phyloP scores from a whole-genome alignment of 2,888 invertebrate genomes.

The Monopis laevigella region DNA sequence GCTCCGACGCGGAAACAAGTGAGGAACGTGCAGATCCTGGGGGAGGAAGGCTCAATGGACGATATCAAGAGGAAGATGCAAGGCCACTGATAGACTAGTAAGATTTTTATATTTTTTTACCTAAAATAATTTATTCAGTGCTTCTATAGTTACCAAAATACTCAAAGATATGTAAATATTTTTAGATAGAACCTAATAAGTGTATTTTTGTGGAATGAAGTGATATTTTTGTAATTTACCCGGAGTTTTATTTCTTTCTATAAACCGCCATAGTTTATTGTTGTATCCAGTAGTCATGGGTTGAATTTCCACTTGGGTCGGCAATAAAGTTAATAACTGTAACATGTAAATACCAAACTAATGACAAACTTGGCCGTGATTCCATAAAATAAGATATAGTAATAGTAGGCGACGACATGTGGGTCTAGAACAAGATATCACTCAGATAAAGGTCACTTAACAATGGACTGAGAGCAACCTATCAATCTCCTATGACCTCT shows the following conservation, averaged over 20 bases:
- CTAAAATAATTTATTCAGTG: constrained; percentile 14
- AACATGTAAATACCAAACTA: too few relatives aligned
- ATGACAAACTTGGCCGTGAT: too few relatives aligned
- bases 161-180: constrained; percentile 42
- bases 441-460: too few relatives aligned
- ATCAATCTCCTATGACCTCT: too few relatives aligned
- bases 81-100: constrained; percentile 29
- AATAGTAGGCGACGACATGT: too few relatives aligned
- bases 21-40: constrained; percentile 77
- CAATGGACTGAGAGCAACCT: too few relatives aligned
- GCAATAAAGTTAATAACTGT: too few relatives aligned
- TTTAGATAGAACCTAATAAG: constrained; percentile 30
- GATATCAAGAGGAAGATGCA: constrained; percentile 37
- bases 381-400: too few relatives aligned
- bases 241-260: neutral
- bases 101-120: constrained; percentile 13
- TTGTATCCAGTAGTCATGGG: too few relatives aligned
- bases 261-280: too few relatives aligned
- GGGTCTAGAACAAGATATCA: too few relatives aligned
- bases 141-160: constrained; percentile 25
- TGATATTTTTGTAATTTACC: constrained; percentile 14
- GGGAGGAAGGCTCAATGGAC: constrained; percentile 65
- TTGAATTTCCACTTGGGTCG: too few relatives aligned
- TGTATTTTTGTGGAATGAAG: constrained; percentile 11
- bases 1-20: constrained; percentile 66